Percentiles rank a stretch among this genome's conserved stretches.
These are phyloP conservation scores for Drosophila demipolita DNA, from an alignment of 2,888 invertebrate species.

Conservation along the genomic window DNA sequence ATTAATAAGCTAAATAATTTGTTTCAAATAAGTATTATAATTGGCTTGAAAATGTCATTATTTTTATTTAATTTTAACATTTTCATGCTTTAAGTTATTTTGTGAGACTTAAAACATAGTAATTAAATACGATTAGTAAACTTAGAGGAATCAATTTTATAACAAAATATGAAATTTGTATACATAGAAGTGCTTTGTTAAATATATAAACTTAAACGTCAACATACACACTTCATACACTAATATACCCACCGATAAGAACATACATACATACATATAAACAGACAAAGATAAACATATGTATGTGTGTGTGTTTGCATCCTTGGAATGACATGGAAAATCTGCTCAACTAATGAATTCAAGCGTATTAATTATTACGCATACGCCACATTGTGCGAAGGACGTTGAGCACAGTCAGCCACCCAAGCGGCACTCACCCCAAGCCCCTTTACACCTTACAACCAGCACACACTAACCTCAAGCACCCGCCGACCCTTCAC, in stretches of 20 bases:
- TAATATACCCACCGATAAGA: constrained; percentile 4
- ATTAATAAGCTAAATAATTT: not conserved
- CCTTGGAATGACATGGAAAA: constrained; percentile 74
- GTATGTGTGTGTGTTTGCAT: constrained; percentile 37
- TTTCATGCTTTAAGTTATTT: not conserved
- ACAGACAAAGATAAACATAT: not conserved
- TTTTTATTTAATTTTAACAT: not conserved
- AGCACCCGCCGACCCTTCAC: constrained; percentile 1
- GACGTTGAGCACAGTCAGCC: constrained; percentile 65
- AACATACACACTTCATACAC: constrained; percentile 1
- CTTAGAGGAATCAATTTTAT: not conserved
- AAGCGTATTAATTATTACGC: constrained; percentile 82
- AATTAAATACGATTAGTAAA: not conserved
- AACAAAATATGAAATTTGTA: not conserved
- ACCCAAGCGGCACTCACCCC: constrained; percentile 27
- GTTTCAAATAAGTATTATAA: not conserved
- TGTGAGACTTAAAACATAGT: not conserved
- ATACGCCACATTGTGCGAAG: constrained; percentile 80
- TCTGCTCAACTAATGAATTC: constrained; percentile 82
- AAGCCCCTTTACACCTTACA: constrained; percentile 1
- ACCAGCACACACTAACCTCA: constrained; percentile 14
- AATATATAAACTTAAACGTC: not conserved
- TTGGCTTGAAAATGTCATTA: not conserved
- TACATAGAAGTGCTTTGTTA: constrained; percentile 18
- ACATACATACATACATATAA: constrained; percentile 6